Conservation (phyloP, 1,140 invertebrate genomes). For the Vanessa tameamea region DNA sequence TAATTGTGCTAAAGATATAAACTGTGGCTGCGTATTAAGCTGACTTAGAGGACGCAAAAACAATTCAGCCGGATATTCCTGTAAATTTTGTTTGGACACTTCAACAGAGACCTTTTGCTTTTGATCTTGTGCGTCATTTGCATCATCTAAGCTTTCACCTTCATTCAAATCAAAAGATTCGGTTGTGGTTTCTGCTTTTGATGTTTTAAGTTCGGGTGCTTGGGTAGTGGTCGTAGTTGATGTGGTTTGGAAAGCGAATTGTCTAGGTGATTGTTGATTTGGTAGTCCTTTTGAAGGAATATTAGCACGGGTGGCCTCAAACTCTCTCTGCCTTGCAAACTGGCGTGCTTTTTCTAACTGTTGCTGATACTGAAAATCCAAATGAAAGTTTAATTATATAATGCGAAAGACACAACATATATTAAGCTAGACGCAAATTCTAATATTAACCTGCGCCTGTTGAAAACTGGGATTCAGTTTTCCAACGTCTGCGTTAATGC, state of each 20-base stretch:
- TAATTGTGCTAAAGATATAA: slow-evolving; percentile 56
- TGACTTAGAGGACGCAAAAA: slow-evolving; percentile 65
- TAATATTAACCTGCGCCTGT: slow-evolving; percentile 54
- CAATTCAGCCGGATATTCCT: slow-evolving; percentile 68
- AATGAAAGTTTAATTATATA: too few species aligned
- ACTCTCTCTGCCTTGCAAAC: slow-evolving; percentile 62
- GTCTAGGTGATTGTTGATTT: slow-evolving; percentile 53
- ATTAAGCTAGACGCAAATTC: neutral
- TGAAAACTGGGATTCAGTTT: slow-evolving; percentile 60
- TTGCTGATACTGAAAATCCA: slow-evolving; percentile 55
- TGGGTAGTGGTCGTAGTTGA: slow-evolving; percentile 56
- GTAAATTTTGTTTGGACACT: slow-evolving; percentile 67
- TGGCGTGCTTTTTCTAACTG: slow-evolving; percentile 63
- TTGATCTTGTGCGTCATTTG: slow-evolving; percentile 34
- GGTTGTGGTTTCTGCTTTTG: slow-evolving; percentile 48
- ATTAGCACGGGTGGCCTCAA: slow-evolving; percentile 50
- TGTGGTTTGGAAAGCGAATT: slow-evolving; percentile 55
- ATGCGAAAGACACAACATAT: neutral
- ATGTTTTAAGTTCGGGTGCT: slow-evolving; percentile 41
- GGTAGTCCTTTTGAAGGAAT: slow-evolving; percentile 48
- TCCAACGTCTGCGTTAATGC: slow-evolving; percentile 59
- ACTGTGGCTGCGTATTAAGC: slow-evolving; percentile 61
- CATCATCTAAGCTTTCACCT: slow-evolving; percentile 57
- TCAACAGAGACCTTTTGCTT: slow-evolving; percentile 64
- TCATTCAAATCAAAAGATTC: slow-evolving; percentile 56